Conservation (phyloP, 2,888 invertebrate genomes). For the Andrena praecox region DNA sequence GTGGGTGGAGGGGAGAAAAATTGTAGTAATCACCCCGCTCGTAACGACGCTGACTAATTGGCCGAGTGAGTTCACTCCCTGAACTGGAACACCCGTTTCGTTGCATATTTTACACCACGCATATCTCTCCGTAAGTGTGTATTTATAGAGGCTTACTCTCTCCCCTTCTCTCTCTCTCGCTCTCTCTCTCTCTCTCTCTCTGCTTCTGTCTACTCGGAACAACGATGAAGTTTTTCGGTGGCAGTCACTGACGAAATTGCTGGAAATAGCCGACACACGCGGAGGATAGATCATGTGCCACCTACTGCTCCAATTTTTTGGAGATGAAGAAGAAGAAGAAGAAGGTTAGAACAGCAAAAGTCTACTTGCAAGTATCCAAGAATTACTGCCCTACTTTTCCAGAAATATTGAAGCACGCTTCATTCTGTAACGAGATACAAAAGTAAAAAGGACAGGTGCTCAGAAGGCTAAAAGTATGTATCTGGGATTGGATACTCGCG, state of each 20-base stretch:
- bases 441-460: no score
- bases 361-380: no score
- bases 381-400: no score
- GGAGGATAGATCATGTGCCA: constrained; percentile 5
- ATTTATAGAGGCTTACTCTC: constrained; percentile 63
- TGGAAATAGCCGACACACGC: constrained; percentile 56
- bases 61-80: constrained; percentile 51
- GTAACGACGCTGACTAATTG: constrained; percentile 53
- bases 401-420: no score
- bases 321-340: no score
- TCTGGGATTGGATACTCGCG: no score
- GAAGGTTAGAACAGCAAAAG: no score
- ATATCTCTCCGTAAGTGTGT: constrained; percentile 60
- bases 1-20: neutral
- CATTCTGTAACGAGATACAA: no score
- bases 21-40: neutral
- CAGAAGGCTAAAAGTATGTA: no score
- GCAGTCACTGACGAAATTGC: constrained; percentile 59
- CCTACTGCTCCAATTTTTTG: constrained; percentile 10
- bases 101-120: constrained; percentile 36
- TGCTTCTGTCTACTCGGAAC: constrained; percentile 10
- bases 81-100: constrained; percentile 46
- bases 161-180: constrained; percentile 11
- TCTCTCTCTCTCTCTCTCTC: neutral
- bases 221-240: constrained; percentile 58